Evolutionary conservation across 2,888 invertebrate genomes (phyloP).

Genomic region (Catocala sponsa): DNA sequence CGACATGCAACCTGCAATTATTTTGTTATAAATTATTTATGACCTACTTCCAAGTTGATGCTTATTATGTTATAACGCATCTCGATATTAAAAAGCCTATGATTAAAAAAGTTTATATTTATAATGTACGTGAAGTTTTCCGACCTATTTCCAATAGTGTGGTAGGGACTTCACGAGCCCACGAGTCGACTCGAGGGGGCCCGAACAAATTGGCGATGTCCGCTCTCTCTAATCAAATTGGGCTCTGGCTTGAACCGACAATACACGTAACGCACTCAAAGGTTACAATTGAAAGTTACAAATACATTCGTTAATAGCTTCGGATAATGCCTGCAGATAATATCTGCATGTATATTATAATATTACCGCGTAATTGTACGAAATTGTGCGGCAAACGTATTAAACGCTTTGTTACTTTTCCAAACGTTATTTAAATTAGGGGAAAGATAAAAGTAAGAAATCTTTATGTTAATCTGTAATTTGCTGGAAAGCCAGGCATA

Average conservation of each 20-base stretch:
- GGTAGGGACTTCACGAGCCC: conserved; percentile 39
- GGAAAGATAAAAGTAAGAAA: too few species aligned
- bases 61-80: too few species aligned
- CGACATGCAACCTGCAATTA: too few species aligned
- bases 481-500: too few species aligned
- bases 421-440: too few species aligned
- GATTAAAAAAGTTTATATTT: too few species aligned
- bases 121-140: not conserved
- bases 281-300: conserved; percentile 44
- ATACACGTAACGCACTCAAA: conserved; percentile 35
- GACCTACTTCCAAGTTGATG: too few species aligned
- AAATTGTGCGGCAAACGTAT: too few species aligned
- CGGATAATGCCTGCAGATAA: not conserved
- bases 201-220: conserved; percentile 79
- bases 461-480: too few species aligned
- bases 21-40: too few species aligned
- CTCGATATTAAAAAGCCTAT: too few species aligned
- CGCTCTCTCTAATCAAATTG: conserved; percentile 79
- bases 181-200: conserved; percentile 63
- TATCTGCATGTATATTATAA: not conserved
- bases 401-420: too few species aligned
- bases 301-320: conserved; percentile 17
- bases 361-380: not conserved
- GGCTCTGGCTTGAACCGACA: conserved; percentile 63
- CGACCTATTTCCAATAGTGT: conserved; percentile 29